Conservation (phyloP, 2,113 vertebrate genomes). For the Saccopteryx leptura region DNA sequence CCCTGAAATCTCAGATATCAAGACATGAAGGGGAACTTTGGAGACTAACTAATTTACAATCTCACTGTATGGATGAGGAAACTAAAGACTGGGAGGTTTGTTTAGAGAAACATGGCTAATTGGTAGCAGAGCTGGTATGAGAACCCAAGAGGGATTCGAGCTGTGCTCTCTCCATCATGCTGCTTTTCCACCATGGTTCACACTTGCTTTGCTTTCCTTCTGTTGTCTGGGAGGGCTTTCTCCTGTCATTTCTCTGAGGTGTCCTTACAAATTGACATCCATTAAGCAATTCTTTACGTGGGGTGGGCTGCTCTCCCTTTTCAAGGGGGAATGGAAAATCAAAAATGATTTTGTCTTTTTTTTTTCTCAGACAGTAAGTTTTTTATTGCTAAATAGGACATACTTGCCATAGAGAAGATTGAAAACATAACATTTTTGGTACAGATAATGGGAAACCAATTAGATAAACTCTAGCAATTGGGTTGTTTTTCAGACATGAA, state of each 20-base stretch:
- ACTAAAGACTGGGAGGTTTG: background rate
- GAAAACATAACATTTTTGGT: constrained; percentile 70
- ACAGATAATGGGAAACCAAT: constrained; percentile 75
- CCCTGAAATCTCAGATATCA: background rate
- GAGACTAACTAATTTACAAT: background rate
- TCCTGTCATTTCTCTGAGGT: background rate
- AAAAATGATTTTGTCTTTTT: constrained; percentile 71
- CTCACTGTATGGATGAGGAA: background rate
- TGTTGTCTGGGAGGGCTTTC: background rate
- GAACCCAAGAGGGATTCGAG: background rate
- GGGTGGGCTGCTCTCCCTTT: background rate
- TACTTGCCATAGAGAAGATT: constrained; percentile 58
- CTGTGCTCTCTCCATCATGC: no score
- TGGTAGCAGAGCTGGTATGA: background rate
- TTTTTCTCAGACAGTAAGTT: constrained; percentile 71
- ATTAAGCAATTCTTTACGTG: constrained; percentile 45
- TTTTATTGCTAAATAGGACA: constrained; percentile 71
- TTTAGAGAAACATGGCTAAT: background rate
- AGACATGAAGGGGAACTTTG: background rate
- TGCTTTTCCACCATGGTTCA: background rate
- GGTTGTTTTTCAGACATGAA: constrained; percentile 69
- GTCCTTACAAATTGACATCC: constrained; percentile 40
- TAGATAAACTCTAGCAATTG: constrained; percentile 65
- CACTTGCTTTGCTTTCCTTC: background rate
- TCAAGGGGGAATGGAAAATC: constrained; percentile 6